phyloP scores from a whole-genome alignment of 2,113 vertebrate species.

The Paraplagusia blochii region DNA sequence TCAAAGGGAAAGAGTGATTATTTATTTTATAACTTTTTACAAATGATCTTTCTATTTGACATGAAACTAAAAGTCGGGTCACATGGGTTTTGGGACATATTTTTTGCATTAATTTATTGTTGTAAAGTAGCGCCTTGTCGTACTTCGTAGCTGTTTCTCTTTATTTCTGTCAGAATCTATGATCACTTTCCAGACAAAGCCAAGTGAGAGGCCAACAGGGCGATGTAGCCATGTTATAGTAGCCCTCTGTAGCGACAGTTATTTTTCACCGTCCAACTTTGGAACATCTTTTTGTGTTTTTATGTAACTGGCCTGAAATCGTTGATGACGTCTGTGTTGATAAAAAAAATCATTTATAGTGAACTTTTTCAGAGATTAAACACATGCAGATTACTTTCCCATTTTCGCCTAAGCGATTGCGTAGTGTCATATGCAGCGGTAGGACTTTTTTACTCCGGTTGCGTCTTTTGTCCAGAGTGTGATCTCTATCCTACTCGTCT shows the following conservation, averaged over 20 bases:
- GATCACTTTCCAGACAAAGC: slow-evolving; percentile 6
- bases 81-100: slow-evolving; percentile 31
- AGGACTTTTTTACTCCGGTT: slow-evolving; percentile 26
- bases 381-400: slow-evolving; percentile 18
- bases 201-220: neutral
- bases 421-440: slow-evolving; percentile 17
- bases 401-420: slow-evolving; percentile 21
- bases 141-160: slow-evolving; percentile 30
- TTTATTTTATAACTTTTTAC: slow-evolving; percentile 99
- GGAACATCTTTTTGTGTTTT: slow-evolving; percentile 24
- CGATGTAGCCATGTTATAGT: slow-evolving; percentile 16
- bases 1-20: slow-evolving; percentile 89
- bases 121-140: slow-evolving; percentile 21
- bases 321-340: no score
- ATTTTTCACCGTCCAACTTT: slow-evolving; percentile 12
- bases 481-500: slow-evolving; percentile 11
- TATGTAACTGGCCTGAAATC: slow-evolving; percentile 14
- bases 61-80: slow-evolving; percentile 39
- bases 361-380: slow-evolving; percentile 37
- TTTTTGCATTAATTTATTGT: slow-evolving; percentile 68
- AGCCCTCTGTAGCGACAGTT: slow-evolving; percentile 19
- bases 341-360: neutral
- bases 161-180: slow-evolving; percentile 14
- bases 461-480: slow-evolving; percentile 14
- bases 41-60: slow-evolving; percentile 88